These are phyloP conservation scores for Takifugu ocellatus DNA, from an alignment of 2,797 vertebrate genomes.

Conservation along the genomic window DNA sequence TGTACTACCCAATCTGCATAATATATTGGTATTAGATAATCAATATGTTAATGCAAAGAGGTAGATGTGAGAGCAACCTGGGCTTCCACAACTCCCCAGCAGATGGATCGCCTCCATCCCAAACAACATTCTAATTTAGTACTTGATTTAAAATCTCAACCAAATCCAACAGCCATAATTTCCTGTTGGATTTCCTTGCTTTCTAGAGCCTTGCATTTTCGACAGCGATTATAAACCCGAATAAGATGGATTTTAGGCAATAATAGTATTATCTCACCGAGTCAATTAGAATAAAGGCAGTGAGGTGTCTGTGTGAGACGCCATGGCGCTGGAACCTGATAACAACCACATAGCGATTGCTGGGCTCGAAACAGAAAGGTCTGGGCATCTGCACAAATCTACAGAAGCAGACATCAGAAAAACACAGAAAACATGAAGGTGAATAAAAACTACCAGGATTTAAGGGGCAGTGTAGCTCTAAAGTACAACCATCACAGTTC, in stretches of 20 bases:
- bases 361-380: constrained; percentile 87
- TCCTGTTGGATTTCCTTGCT: background rate
- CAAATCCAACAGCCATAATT: background rate
- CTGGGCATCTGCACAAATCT: constrained; percentile 82
- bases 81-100: too few species aligned
- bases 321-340: constrained; percentile 81
- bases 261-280: constrained; percentile 71
- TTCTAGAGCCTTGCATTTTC: background rate
- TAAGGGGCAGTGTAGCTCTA: background rate
- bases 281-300: constrained; percentile 83
- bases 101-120: too few species aligned
- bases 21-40: too few species aligned
- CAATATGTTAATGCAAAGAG: too few species aligned
- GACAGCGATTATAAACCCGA: background rate
- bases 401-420: constrained; percentile 10
- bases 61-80: too few species aligned
- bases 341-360: constrained; percentile 76
- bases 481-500: too few species aligned
- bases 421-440: background rate
- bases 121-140: too few species aligned
- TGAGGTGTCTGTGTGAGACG: constrained; percentile 72
- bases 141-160: too few species aligned
- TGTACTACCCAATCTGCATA: too few species aligned
- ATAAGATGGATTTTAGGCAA: background rate
- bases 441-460: background rate